A percentile compares a stretch with the other conserved stretches of the same genome.
These are phyloP conservation scores for Drosophila subobscura DNA, from an alignment of 1,140 invertebrate species.

Conservation along the genomic window DNA sequence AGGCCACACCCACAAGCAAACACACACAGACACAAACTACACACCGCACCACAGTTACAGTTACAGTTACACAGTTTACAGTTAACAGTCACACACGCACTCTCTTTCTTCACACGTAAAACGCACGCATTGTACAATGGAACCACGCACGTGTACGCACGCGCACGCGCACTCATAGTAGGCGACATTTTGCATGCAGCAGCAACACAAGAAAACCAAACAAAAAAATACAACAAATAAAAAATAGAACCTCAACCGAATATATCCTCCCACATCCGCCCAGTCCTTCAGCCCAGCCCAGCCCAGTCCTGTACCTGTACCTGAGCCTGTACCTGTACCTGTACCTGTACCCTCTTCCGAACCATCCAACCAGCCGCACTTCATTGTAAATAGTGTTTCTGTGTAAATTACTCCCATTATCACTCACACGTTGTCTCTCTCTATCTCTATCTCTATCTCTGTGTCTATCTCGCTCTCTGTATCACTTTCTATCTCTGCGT, in stretches of 20 bases:
- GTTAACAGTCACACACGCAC: conserved; percentile 14
- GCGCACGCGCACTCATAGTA: conserved; percentile 1
- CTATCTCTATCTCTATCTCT: conserved; percentile 19
- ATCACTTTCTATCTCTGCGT: conserved; percentile 29
- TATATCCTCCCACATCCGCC: conserved; percentile 18
- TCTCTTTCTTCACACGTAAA: conserved; percentile 6
- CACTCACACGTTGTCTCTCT: conserved; percentile 37
- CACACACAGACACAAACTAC: conserved; percentile 22
- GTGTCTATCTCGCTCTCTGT: conserved; percentile 27
- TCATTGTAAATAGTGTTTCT: conserved; percentile 72
- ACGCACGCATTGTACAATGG: conserved; percentile 30
- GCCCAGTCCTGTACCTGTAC: not conserved
- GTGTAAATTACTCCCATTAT: conserved; percentile 41
- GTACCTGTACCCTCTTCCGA: conserved; percentile 7
- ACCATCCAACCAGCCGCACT: conserved; percentile 38
- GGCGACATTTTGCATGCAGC: conserved; percentile 42
- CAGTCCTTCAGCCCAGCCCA: conserved; percentile 30
- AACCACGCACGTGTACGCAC: conserved; percentile 26
- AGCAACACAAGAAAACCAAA: conserved; percentile 20
- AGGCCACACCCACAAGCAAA: conserved; percentile 23
- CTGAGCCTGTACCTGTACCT: no score
- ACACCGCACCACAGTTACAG: conserved; percentile 36
- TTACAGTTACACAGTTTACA: conserved; percentile 23
- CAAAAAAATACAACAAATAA: conserved; percentile 6
- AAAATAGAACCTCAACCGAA: conserved; percentile 6